Percentiles rank a stretch among this genome's conserved stretches.
phyloP scores from a whole-genome alignment of 2,888 invertebrate species.

The Ischnura elegans region DNA sequence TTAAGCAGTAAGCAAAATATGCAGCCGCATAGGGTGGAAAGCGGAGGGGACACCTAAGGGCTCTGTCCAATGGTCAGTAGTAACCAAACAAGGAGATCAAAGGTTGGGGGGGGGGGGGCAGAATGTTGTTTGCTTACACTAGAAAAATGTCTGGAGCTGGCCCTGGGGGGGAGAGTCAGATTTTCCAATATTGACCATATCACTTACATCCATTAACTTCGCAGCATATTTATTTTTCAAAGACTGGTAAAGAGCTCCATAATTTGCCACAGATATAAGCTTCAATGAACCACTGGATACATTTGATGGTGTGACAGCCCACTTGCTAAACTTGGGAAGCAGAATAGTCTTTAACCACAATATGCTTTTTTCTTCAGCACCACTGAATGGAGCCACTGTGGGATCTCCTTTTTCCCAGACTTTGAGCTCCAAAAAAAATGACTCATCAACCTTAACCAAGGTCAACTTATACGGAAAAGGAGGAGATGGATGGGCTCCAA shows the following conservation, averaged over 20 bases:
- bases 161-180: too few relatives aligned
- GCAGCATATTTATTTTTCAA: constrained; percentile 90
- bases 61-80: too few relatives aligned
- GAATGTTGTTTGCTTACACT: too few relatives aligned
- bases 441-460: constrained; percentile 72
- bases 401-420: constrained; percentile 74
- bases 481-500: constrained; percentile 14
- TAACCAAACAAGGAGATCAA: too few relatives aligned
- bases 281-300: constrained; percentile 80
- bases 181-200: too few relatives aligned
- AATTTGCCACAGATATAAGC: constrained; percentile 84
- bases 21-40: too few relatives aligned
- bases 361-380: constrained; percentile 72
- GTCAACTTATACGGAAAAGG: constrained; percentile 79
- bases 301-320: constrained; percentile 77
- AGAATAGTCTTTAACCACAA: constrained; percentile 82
- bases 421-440: constrained; percentile 52
- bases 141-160: too few relatives aligned
- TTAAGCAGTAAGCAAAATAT: too few relatives aligned
- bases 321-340: constrained; percentile 82
- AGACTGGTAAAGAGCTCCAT: constrained; percentile 85
- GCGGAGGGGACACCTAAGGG: too few relatives aligned
- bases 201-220: constrained; percentile 84
- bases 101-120: too few relatives aligned
- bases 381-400: constrained; percentile 64